Evolutionary conservation across 2,888 invertebrate genomes (phyloP), one percentile per base, ranked within the genome.

Genomic region (Callyntrura sp.): DNA sequence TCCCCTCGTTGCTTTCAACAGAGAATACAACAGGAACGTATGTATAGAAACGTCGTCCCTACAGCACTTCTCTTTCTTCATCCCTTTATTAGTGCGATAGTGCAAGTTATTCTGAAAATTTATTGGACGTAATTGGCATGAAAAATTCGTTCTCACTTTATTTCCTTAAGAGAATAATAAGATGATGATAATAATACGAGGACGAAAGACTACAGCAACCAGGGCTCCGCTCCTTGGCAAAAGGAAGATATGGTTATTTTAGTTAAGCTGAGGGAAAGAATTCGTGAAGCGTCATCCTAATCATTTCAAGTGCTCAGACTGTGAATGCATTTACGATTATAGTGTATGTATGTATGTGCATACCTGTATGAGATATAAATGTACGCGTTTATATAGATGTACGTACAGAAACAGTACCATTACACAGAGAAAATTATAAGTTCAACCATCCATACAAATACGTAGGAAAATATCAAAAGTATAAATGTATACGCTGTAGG

Each of bases 131-230:
- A 81, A 81, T 81, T 81, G 82, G 82, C 88, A 81, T 88, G 81
- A 88, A 86, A 81, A 88, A 82, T 88, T 88, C 88, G 70, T 82
- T 88, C 88, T 88, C 88, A 82, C 88, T 88, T 88, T 87, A 87
- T 55, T 82, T 82, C 81, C 88, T 82, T 23, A 76, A 68, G 79
- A 78, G 68, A 86, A 82, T 60, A 45, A 81, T 81, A 62, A 60
- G 48, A 68, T 45, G 28, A 65, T 55, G 55, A 55, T 28, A n/a
- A 62, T 43, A 35, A 79, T 57, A 79, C 11, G 62, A 4, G 14
- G 60, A 45, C 62, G 14, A 62, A 81, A 23, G 81, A 81, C 43
- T 76, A 23, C 86, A 62, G 57, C 57, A 23, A 62, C 23, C 17
- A 65, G 20, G 17, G 35, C 35, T 35, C 6, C 35, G 25, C 35